Conservation (phyloP, 2,797 vertebrate species). For the Periparus ater region DNA sequence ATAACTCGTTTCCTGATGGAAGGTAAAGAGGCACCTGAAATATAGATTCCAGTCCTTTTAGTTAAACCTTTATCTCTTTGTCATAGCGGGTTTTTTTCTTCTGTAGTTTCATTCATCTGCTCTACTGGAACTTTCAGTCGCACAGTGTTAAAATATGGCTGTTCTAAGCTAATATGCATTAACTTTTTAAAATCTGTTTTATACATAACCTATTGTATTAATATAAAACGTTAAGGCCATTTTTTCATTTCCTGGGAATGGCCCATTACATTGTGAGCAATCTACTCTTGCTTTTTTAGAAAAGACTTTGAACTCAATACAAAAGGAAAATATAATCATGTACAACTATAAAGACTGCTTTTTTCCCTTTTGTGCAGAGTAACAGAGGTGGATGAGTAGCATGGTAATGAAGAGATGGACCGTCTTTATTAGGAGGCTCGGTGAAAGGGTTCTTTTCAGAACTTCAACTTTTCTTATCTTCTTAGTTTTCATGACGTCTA, state of each 20-base stretch:
- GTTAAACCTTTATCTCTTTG: conserved; percentile 77
- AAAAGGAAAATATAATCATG: conserved; percentile 81
- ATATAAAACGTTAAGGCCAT: conserved; percentile 76
- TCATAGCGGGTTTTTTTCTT: conserved; percentile 70
- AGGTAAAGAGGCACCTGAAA: conserved; percentile 74
- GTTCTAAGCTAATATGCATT: conserved; percentile 78
- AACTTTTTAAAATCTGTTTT: conserved; percentile 76
- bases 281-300: conserved; percentile 75
- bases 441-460: conserved; percentile 78
- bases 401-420: conserved; percentile 79
- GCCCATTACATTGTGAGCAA: conserved; percentile 80
- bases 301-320: conserved; percentile 78
- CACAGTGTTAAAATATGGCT: conserved; percentile 75
- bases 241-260: conserved; percentile 76
- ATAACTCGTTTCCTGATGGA: conserved; percentile 75
- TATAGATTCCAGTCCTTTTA: conserved; percentile 72
- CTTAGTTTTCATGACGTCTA: conserved; percentile 71
- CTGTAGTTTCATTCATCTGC: conserved; percentile 76
- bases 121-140: conserved; percentile 75
- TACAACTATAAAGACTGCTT: conserved; percentile 78
- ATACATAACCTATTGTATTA: conserved; percentile 78
- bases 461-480: conserved; percentile 79
- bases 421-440: conserved; percentile 72
- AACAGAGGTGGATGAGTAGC: conserved; percentile 78
- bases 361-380: conserved; percentile 77